phyloP scores from a whole-genome alignment of 2,113 vertebrate species.

The Tauraco erythrolophus region DNA sequence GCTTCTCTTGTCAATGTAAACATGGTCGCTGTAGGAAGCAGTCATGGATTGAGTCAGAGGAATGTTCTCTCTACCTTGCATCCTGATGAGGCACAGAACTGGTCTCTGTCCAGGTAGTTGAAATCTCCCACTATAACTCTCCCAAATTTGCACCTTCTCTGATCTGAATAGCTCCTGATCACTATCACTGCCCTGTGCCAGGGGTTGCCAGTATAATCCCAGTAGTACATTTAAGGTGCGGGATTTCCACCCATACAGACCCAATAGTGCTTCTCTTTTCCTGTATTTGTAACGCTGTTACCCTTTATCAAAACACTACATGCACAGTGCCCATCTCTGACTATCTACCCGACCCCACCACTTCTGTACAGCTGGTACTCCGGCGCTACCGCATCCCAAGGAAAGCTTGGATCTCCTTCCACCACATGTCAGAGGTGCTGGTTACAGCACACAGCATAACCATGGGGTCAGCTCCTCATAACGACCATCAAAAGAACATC shows the following conservation, averaged over 20 bases:
- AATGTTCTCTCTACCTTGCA: rapidly evolving
- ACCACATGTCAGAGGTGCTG: rapidly evolving
- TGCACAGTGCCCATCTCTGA: background rate
- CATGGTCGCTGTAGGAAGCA: background rate
- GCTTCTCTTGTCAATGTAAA: background rate
- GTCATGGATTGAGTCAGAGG: background rate
- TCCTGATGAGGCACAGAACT: background rate
- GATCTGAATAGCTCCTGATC: background rate
- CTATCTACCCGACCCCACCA: background rate
- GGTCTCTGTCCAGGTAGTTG: background rate
- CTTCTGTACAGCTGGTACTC: background rate
- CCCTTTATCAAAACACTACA: background rate
- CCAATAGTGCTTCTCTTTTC: background rate
- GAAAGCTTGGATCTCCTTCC: background rate
- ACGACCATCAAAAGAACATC: background rate
- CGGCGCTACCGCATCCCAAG: background rate
- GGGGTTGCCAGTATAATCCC: background rate
- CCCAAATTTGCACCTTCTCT: background rate
- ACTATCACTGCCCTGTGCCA: too few relatives aligned
- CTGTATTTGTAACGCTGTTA: background rate
- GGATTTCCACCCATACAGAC: background rate
- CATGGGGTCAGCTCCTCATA: background rate
- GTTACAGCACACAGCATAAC: background rate
- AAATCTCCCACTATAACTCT: background rate
- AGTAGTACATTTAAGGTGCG: background rate